Percentiles rank a stretch among this genome's conserved stretches.
Conservation (phyloP, 1,140 invertebrate species). For the Vollenhovia emeryi region DNA sequence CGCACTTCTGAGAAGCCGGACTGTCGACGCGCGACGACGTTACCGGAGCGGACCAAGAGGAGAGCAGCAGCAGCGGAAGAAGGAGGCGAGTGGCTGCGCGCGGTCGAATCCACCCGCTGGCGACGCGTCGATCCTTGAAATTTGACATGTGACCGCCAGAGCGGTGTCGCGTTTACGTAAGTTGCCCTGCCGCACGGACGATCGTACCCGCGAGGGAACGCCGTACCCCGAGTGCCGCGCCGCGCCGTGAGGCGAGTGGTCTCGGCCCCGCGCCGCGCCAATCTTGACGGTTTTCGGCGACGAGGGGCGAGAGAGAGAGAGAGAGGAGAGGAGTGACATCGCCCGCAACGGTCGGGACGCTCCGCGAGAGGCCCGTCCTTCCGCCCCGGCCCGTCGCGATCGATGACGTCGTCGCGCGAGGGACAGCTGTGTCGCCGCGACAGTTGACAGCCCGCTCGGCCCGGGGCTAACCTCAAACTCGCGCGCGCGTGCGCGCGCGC, state of each 20-base stretch:
- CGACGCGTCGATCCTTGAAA: slow-evolving; percentile 39
- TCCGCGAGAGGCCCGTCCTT: too few species aligned
- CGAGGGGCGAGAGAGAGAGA: too few species aligned
- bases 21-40: background rate
- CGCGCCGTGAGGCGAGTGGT: too few species aligned
- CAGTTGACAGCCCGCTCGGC: slow-evolving; percentile 25
- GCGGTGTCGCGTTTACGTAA: slow-evolving; percentile 42
- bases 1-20: background rate
- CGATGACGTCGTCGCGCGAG: slow-evolving; percentile 15
- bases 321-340: too few species aligned
- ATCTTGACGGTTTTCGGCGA: too few species aligned
- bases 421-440: slow-evolving; percentile 40
- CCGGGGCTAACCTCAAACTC: slow-evolving; percentile 38
- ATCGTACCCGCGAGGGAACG: too few species aligned
- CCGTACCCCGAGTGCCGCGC: too few species aligned
- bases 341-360: too few species aligned
- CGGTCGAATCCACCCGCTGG: background rate
- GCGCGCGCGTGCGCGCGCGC: too few species aligned
- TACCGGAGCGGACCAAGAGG: background rate
- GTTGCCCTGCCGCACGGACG: background rate
- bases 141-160: slow-evolving; percentile 52
- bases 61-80: background rate
- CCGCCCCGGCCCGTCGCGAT: background rate
- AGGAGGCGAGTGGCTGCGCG: background rate
- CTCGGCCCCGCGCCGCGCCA: too few species aligned